phyloP scores from a whole-genome alignment of 2,888 invertebrate species.

The Rambutsinella grinnellia region DNA sequence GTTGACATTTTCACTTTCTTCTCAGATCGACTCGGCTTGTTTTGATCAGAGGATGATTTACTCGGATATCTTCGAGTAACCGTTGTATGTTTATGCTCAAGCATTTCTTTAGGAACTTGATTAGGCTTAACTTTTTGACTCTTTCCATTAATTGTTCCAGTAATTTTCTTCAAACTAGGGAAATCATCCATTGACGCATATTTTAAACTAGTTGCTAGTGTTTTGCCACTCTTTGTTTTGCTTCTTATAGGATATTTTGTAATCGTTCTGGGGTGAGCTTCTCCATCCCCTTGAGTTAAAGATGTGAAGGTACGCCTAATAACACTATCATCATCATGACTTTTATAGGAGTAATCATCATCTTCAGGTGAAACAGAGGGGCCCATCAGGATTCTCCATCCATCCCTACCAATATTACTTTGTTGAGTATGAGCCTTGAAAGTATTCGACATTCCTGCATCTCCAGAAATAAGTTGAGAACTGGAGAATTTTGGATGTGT shows the following conservation, averaged over 20 bases:
- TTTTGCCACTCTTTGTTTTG: neutral
- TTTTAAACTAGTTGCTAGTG: neutral
- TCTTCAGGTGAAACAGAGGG: constrained; percentile 39
- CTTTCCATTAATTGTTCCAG: neutral
- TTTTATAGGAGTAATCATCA: neutral
- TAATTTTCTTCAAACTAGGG: neutral
- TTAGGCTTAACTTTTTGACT: constrained; percentile 8
- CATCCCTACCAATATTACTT: constrained; percentile 18
- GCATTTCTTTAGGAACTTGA: constrained; percentile 19
- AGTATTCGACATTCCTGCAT: constrained; percentile 18
- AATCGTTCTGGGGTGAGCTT: constrained; percentile 28
- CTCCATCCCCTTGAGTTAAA: constrained; percentile 32
- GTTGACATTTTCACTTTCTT: constrained; percentile 17
- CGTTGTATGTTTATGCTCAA: constrained; percentile 31
- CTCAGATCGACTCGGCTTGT: neutral
- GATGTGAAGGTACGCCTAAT: constrained; percentile 18
- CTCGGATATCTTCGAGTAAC: constrained; percentile 30
- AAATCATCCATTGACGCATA: neutral
- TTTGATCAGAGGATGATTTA: neutral
- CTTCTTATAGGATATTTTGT: constrained; percentile 1
- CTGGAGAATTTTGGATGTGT: constrained; percentile 24
- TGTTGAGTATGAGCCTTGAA: neutral
- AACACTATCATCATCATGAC: neutral
- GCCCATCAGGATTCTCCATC: constrained; percentile 47
- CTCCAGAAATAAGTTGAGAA: constrained; percentile 37